Base-by-base conservation (phyloP, 2,113 vertebrate genomes). In the Leucopsar rothschildi region DNA sequence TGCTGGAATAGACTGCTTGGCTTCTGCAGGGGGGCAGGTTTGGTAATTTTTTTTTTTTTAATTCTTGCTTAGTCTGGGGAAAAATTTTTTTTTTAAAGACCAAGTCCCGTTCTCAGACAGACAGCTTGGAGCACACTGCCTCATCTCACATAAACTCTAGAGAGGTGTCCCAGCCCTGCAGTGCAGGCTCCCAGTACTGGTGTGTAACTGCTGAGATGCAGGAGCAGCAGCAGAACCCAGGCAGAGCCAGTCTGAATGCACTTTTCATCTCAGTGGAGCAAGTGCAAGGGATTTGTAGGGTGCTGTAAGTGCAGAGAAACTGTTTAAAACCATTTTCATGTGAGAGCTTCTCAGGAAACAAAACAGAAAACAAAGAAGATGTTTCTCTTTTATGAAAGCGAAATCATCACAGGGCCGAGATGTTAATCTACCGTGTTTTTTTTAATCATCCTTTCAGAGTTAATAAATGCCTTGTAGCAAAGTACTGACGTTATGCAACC, bases 401-500 rank as follows among this genome's bases (percentile, higher is more conserved):
- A 69, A 92, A 52, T 45, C 12, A 69, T 45, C 23, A 4, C 57
- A 57, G 40, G 28, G 37, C 7, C 0, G 14, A 77, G 55, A 63
- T 50, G 11, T 35, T 53, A 39, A 94, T 86, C 68, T 83, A 15
- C 11, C 4, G 3, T 6, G 10, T 16, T 82, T 77, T 73, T 13
- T 3, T 21, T 20, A 25, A 55, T 55, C 11, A 25, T 49, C 72
- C 68, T 73, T 90, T 88, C 55, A 56, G 47, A 82, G 60, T 75
- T 91, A 93, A 90, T 86, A 33, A 83, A 35, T 59, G 52, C 44
- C 60, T 49, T 25, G 24, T 8, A 42, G 68, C 83, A 92, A 71
- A 82, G 39, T 4, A 20, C 39, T 70, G 76, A 59, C 10, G 47
- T 95, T 96, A 83, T 33, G 86, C 92, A 96, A 93, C 47, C 70